Evolutionary conservation across 2,888 invertebrate species (phyloP).

Genomic region (Sycophila texana): DNA sequence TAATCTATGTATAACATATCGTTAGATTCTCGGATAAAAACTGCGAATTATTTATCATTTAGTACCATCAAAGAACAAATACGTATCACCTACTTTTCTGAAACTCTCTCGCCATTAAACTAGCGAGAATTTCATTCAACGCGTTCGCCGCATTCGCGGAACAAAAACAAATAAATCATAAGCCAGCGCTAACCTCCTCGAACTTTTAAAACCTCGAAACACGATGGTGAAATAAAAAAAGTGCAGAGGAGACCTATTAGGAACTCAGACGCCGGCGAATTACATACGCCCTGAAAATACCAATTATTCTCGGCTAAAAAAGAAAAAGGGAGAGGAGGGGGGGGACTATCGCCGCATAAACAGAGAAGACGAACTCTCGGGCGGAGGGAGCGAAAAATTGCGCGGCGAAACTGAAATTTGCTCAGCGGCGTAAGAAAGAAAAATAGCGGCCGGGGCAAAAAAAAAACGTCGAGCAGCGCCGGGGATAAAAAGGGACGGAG

Average conservation of each 20-base stretch:
- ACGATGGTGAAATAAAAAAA: too few species aligned
- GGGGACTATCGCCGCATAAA: conserved; percentile 12
- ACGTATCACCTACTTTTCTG: too few species aligned
- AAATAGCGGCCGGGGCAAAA: conserved; percentile 35
- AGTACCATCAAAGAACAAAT: too few species aligned
- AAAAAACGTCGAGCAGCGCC: conserved; percentile 30
- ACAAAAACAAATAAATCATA: conserved; percentile 12
- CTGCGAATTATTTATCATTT: too few species aligned
- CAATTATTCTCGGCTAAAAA: conserved; percentile 39
- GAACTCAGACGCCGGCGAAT: conserved; percentile 15
- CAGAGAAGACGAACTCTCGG: neutral
- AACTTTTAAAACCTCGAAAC: conserved; percentile 21
- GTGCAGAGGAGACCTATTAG: too few species aligned
- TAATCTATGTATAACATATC: too few species aligned
- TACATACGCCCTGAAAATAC: conserved; percentile 46
- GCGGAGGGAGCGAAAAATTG: conserved; percentile 29
- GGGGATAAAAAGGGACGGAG: conserved; percentile 42
- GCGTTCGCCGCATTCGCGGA: neutral
- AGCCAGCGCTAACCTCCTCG: conserved; percentile 1
- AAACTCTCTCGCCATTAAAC: neutral
- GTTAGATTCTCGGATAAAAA: too few species aligned
- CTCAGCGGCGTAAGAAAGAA: conserved; percentile 52
- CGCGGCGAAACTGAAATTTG: conserved; percentile 35
- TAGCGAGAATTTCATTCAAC: neutral
- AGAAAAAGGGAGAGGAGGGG: neutral